Base-by-base conservation (phyloP, 1,140 invertebrate species). In the Aricia agestis region DNA sequence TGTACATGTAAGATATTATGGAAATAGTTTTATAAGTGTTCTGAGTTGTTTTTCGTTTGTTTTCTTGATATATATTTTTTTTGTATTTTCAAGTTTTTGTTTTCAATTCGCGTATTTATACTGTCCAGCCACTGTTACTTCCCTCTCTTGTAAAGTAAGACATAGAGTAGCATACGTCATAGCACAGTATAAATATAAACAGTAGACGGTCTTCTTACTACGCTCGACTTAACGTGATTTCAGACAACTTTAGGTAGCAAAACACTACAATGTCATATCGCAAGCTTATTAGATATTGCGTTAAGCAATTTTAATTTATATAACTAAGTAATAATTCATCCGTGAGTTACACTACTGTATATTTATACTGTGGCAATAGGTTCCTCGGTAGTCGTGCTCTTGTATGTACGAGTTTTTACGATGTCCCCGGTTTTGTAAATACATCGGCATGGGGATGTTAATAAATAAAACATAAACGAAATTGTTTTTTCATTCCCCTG, bases 101-200 rank as follows among this genome's bases (percentile, higher is more conserved):
- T 52, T 68, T 52, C 41, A 61, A 71, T 76, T 78, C 67, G 73
- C 67, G 73, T 19, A 71, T 71, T 58, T 65, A 36, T 42, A 76
- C 74, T 77, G 72, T 79, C 59, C 77, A 79, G 70, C 74, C 79
- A 81, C 78, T 78, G 85, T 84, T 84, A 78, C 78, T 80, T 80
- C 80, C 77, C 81, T 82, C 79, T 84, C 82, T 86, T 89, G 87
- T 87, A 89, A 87, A 89, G 84, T 88, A 88, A 81, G 76, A 80
- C 84, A 82, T 75, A 76, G 81, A 82, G 85, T 80, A 81, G 80
- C 76, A 25, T 25, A 25, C 25, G 68, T 82, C 87, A 52, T 52
- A 11, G 45, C 45, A 13, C 45, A 52, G 45, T 52, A 52, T 52
- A 52, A 52, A 52, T 52, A 88, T 86, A 81, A 79, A 82, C 83